phyloP scores from a whole-genome alignment of 2,113 vertebrate genomes.

The Micromys minutus region DNA sequence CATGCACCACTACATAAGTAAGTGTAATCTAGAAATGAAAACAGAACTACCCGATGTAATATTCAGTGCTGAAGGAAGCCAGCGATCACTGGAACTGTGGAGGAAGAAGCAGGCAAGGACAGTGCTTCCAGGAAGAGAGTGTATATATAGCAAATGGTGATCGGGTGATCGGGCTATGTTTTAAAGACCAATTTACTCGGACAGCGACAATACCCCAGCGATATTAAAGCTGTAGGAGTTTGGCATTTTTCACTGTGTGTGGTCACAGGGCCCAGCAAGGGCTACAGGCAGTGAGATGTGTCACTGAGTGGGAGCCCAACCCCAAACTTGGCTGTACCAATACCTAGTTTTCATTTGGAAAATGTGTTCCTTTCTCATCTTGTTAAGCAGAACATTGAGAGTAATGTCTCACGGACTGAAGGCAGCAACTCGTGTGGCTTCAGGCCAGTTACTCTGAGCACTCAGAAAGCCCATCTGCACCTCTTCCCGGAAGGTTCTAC shows the following conservation, averaged over 20 bases:
- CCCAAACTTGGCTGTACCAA: background rate
- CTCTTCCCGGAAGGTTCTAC: background rate
- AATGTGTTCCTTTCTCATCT: background rate
- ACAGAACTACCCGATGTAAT: background rate
- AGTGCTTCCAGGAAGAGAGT: background rate
- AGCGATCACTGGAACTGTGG: background rate
- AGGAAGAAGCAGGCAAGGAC: background rate
- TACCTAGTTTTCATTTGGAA: conserved; percentile 28
- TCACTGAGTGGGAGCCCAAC: background rate
- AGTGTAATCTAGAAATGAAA: background rate
- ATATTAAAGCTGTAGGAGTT: background rate
- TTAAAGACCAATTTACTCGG: background rate
- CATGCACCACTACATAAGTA: background rate
- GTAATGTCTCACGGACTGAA: background rate
- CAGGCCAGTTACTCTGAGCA: background rate
- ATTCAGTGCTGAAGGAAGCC: background rate
- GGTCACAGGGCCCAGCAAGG: background rate
- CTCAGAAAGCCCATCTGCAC: background rate
- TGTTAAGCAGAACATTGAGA: background rate
- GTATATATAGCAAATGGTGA: background rate
- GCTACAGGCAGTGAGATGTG: background rate
- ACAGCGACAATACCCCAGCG: background rate
- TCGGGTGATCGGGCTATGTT: background rate
- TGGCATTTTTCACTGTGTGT: background rate
- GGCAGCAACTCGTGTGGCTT: background rate